Conservation (phyloP, 2,888 invertebrate species). For the Agriopis marginaria region DNA sequence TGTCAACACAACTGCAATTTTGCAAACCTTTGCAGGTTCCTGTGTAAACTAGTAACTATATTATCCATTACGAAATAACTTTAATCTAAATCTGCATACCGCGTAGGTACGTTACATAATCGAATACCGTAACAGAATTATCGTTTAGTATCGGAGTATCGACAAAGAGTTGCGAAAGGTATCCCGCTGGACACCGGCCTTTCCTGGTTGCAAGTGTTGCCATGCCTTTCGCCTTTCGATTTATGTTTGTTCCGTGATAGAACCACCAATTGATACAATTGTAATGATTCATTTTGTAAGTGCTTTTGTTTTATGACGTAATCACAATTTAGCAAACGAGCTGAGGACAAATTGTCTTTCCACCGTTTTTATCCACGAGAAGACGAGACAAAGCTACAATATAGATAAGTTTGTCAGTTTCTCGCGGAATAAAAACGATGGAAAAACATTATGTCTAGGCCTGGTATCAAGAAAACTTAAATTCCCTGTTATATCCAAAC, state of each 20-base stretch:
- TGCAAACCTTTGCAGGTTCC: background rate
- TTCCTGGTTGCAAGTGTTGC: conserved; percentile 56
- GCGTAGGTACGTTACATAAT: conserved; percentile 46
- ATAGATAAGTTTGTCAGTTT: no score
- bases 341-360: no score
- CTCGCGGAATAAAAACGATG: no score
- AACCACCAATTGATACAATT: conserved; percentile 9
- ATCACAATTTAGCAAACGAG: background rate
- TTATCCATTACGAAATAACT: conserved; percentile 21
- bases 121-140: conserved; percentile 46
- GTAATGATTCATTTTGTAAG: conserved; percentile 3
- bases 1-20: conserved; percentile 7
- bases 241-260: conserved; percentile 21
- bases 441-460: no score
- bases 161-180: conserved; percentile 57
- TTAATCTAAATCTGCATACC: conserved; percentile 32
- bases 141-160: conserved; percentile 43
- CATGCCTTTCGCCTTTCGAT: conserved; percentile 41
- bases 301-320: background rate
- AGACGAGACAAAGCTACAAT: no score
- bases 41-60: conserved; percentile 9
- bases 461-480: no score
- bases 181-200: conserved; percentile 50
- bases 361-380: no score
- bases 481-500: no score